phyloP scores from a whole-genome alignment of 2,888 invertebrate genomes.

The Phorcus lineatus region DNA sequence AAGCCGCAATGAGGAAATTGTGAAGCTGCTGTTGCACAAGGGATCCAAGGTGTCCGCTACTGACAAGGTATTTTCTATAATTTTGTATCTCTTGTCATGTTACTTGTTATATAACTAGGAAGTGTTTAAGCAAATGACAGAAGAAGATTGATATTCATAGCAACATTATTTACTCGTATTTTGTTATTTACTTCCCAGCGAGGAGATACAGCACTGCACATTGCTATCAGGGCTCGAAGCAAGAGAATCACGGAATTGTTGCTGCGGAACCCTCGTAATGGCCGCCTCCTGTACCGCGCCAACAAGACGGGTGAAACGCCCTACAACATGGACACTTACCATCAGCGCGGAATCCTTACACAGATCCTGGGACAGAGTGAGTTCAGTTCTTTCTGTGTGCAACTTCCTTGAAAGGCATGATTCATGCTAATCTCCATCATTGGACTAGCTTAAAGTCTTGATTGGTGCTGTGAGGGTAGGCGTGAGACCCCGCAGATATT shows the following conservation, averaged over 20 bases:
- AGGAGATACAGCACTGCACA: constrained; percentile 96
- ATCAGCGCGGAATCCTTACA: constrained; percentile 94
- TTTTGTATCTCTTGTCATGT: too few relatives aligned
- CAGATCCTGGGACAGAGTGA: constrained; percentile 95
- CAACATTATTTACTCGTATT: too few relatives aligned
- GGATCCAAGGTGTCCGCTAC: constrained; percentile 92
- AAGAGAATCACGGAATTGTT: constrained; percentile 90
- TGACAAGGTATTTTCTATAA: constrained; percentile 74
- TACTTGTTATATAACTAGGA: too few relatives aligned
- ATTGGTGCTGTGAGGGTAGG: background rate
- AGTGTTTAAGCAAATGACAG: too few relatives aligned
- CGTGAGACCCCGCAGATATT: too few relatives aligned
- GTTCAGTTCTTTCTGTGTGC: constrained; percentile 56
- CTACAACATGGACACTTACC: constrained; percentile 96
- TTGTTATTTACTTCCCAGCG: constrained; percentile 73
- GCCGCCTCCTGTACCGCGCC: constrained; percentile 93
- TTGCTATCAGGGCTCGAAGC: constrained; percentile 92
- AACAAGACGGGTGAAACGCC: constrained; percentile 97
- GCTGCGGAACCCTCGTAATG: constrained; percentile 95
- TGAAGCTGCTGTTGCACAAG: constrained; percentile 91
- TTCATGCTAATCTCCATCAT: background rate
- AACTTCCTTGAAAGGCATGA: background rate
- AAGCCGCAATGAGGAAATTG: constrained; percentile 92
- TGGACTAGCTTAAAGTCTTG: background rate
- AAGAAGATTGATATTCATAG: too few relatives aligned